Base-by-base conservation (phyloP, 2,797 vertebrate species). In the Ctenopoma multispine region DNA sequence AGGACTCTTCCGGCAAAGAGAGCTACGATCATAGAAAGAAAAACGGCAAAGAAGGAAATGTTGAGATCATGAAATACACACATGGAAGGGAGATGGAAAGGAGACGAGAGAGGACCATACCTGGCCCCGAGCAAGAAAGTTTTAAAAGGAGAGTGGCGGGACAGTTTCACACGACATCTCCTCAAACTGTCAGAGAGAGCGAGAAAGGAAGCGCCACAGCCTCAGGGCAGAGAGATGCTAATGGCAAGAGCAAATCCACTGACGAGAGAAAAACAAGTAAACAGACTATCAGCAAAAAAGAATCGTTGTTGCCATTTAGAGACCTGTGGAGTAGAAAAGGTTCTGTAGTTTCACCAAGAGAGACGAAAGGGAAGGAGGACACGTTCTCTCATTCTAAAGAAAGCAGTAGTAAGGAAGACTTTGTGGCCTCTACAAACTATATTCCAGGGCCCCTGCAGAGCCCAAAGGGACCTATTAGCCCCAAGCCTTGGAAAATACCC, bases 401-500 rank as follows among this genome's bases (percentile, higher is more conserved):
- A 21, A 79, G 64, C 24, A 8, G 63, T 55, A 88, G 62, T 13
- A 1, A 17, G 49, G 67, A 81, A 5, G 84, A 77, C 34, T 53
- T 15, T 24, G 58, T 59, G 77, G 70, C 83, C 81, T 75, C 80
- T 54, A 15, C 60, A 40, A 84, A 89, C 43, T 91, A 86, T 59
- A 71, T 75, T 1, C 82, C 82, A 68, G 90, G 85, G 79, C 24
- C 66, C 57, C 60, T 8, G 8, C 76, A 74, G 62, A 91, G 77
- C 56, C 94, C 88, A 83, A 96, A 92, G 88, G 77, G 90, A 18
- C 87, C 90, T 0, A 88, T 97, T 65, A 94, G 92, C 69, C 95
- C 96, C 0, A 95, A 96, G 20, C 95, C 95, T 8, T 98, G 97
- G 97, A 97, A 95, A 89, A 92, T 96, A 27, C 97, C 96, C 5